Conservation (phyloP, 2,888 invertebrate species). For the Lacanobia oleracea region DNA sequence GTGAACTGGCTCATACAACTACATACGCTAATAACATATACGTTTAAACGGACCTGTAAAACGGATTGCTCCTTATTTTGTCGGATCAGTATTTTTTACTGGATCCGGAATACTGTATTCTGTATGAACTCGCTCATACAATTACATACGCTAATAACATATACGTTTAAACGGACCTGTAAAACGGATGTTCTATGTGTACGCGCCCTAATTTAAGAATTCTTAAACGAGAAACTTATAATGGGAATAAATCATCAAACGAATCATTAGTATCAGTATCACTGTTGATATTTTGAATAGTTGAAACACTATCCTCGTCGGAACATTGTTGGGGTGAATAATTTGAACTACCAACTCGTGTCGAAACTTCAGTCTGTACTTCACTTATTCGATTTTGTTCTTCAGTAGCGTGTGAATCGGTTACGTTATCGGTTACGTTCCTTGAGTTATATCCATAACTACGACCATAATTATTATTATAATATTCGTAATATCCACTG, state of each 20-base stretch:
- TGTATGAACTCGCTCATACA: no score
- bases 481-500: slow-evolving; percentile 31
- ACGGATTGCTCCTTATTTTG: no score
- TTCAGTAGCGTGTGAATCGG: slow-evolving; percentile 20
- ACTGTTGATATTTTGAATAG: slow-evolving; percentile 25
- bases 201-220: slow-evolving; percentile 28
- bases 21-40: no score
- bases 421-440: slow-evolving; percentile 25
- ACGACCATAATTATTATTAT: slow-evolving; percentile 28
- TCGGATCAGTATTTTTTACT: no score
- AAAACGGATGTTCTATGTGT: no score
- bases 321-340: slow-evolving; percentile 28
- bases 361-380: slow-evolving; percentile 27
- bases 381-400: slow-evolving; percentile 26
- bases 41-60: no score
- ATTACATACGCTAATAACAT: no score
- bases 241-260: slow-evolving; percentile 31
- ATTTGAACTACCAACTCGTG: slow-evolving; percentile 27
- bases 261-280: slow-evolving; percentile 27
- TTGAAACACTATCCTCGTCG: slow-evolving; percentile 24
- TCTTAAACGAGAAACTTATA: slow-evolving; percentile 26
- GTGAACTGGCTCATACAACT: no score
- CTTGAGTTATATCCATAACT: slow-evolving; percentile 25
- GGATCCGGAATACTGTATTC: no score
- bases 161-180: no score